A percentile compares a stretch with the other conserved stretches of the same genome.
phyloP scores from a whole-genome alignment of 2,797 vertebrate species.

The Sebastes trivittatus region DNA sequence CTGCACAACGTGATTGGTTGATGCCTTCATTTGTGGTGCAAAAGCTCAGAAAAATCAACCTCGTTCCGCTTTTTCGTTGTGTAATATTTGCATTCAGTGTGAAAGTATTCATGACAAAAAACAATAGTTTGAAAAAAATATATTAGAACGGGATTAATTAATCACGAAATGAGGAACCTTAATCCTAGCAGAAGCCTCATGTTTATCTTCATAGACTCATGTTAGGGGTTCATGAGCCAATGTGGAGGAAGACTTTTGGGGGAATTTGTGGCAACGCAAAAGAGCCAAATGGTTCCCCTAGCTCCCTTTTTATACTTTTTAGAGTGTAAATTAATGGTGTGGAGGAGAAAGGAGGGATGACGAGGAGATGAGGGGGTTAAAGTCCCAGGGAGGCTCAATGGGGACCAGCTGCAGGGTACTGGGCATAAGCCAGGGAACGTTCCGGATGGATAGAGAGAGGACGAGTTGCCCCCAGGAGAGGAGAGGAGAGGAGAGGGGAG shows the following conservation, averaged over 20 bases:
- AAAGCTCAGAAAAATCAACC: neutral
- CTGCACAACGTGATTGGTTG: neutral
- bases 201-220: neutral
- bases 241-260: neutral
- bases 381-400: slow-evolving; percentile 64
- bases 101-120: no score
- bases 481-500: neutral
- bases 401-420: slow-evolving; percentile 76
- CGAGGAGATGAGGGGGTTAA: slow-evolving; percentile 52
- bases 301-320: slow-evolving; percentile 14
- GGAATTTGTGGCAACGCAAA: neutral
- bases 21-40: neutral
- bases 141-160: no score
- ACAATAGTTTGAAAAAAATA: no score
- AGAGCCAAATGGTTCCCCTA: neutral
- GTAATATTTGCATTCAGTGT: neutral
- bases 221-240: neutral
- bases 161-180: neutral
- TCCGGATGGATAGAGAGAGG: slow-evolving; percentile 59
- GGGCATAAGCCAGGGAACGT: slow-evolving; percentile 68
- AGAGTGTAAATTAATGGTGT: slow-evolving; percentile 29
- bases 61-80: rapidly evolving
- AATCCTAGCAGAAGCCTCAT: neutral
- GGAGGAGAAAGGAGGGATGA: neutral
- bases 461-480: slow-evolving; percentile 62